These are phyloP conservation scores for Protosalanx chinensis DNA, from an alignment of 2,797 vertebrate genomes.

Conservation along the genomic window DNA sequence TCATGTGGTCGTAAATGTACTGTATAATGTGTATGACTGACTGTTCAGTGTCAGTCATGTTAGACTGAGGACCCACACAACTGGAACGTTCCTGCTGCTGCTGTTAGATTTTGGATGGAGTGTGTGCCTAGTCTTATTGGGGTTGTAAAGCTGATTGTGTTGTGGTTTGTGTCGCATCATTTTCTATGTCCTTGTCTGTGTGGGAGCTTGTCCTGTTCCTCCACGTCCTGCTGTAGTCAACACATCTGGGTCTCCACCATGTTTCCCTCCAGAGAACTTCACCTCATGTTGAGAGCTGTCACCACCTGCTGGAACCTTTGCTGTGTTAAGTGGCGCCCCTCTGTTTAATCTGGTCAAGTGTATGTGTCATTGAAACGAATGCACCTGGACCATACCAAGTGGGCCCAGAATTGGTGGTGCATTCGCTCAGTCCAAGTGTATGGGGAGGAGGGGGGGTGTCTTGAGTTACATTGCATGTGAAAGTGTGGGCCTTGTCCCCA, in stretches of 20 bases:
- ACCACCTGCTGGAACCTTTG: constrained; percentile 15
- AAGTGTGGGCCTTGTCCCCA: constrained; percentile 63
- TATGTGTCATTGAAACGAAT: constrained; percentile 47
- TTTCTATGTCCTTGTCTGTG: constrained; percentile 11
- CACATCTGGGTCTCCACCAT: constrained; percentile 10
- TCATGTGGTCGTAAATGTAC: constrained; percentile 40
- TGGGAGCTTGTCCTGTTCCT: constrained; percentile 6
- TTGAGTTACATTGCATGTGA: constrained; percentile 62
- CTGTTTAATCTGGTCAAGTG: constrained; percentile 52
- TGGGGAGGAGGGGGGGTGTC: constrained; percentile 39
- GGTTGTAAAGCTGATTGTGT: constrained; percentile 16
- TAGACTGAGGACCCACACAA: constrained; percentile 38
- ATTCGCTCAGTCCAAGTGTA: constrained; percentile 44
- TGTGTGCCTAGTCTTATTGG: constrained; percentile 15
- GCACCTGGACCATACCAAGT: constrained; percentile 20
- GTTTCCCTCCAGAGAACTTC: background rate
- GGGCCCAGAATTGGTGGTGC: constrained; percentile 26
- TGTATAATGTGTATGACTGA: constrained; percentile 40
- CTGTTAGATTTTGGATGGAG: constrained; percentile 35
- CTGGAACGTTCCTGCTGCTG: constrained; percentile 45
- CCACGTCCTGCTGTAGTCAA: constrained; percentile 35
- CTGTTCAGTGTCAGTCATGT: constrained; percentile 52
- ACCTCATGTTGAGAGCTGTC: background rate
- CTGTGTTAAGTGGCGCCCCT: constrained; percentile 52
- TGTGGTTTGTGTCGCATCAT: constrained; percentile 24